Percentiles rank a stretch among this genome's conserved stretches.
Evolutionary conservation across 2,888 invertebrate species (phyloP).

Genomic region (Oasisia sp.): DNA sequence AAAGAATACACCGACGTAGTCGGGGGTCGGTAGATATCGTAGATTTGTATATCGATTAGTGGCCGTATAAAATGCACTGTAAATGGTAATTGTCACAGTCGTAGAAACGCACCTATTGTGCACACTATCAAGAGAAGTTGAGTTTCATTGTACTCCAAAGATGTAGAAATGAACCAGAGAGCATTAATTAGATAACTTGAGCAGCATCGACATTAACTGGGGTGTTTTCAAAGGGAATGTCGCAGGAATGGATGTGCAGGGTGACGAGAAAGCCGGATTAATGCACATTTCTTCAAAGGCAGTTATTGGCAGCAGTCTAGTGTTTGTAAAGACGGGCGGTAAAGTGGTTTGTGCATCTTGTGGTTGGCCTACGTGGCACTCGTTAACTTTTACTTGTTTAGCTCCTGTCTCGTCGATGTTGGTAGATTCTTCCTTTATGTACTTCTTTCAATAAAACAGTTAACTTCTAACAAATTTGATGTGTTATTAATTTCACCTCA

Average conservation of each 20-base stretch:
- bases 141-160: neutral
- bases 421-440: constrained; percentile 13
- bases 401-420: neutral
- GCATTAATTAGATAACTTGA: neutral
- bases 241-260: neutral
- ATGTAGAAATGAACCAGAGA: neutral
- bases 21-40: neutral
- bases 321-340: neutral
- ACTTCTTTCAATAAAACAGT: constrained; percentile 13
- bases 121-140: neutral
- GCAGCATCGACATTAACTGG: neutral
- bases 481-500: neutral
- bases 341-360: neutral
- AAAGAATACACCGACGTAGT: neutral
- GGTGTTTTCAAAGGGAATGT: neutral
- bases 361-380: neutral
- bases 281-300: neutral
- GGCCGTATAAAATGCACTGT: constrained; percentile 1
- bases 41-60: neutral
- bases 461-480: neutral
- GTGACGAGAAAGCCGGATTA: neutral
- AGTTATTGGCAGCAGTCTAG: neutral
- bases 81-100: neutral
- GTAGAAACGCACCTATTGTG: constrained; percentile 4
- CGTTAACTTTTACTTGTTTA: neutral